Base-by-base conservation (phyloP, 2,113 vertebrate species). In the Boleophthalmus pectinirostris region DNA sequence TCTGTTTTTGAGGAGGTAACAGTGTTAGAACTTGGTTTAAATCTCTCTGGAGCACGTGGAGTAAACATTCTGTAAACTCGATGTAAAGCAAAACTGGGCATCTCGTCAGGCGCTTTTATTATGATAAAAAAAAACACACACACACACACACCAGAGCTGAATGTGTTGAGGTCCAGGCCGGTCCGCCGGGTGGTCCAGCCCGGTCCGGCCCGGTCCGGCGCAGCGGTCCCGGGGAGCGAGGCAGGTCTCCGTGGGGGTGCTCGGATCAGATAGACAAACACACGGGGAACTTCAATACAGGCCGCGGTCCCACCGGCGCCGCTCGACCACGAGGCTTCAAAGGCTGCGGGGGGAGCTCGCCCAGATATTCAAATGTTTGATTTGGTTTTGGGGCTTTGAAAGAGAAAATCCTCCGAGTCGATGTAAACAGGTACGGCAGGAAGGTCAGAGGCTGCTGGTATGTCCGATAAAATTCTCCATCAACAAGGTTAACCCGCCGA, bases 301-400 rank as follows among this genome's bases (percentile, higher is more conserved):
- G 29, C 70, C n/a, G 16, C 29, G 66, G 72, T 78, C 72, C 65
- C 75, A 71, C 74, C 51, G 78, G 72, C 1, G 80, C 68, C 82
- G 82, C 70, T 75, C 79, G 11, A 64, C 80, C 74, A 77, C 68
- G 80, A 80, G 82, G 74, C 84, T 85, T 88, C 86, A 86, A 86
- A 86, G 82, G 73, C 64, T 38, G 58, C 70, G 58, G 64, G 69
- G 29, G 35, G 75, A 66, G 29, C 24, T 43, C 23, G 24, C 79
- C 51, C 72, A 75, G 69, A 72, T 72, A 74, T 82, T 81, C 66
- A 86, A 71, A 87, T 60, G 73, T 75, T 79, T 21, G 73, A 71
- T 84, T 78, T 72, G 38, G 43, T 35, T 71, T 23, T 63, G n/a
- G 57, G 67, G 68, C 67, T 53, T 54, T 45, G 60, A 46, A 61